Conservation (phyloP, 2,797 vertebrate species). For the Forpus xanthops region DNA sequence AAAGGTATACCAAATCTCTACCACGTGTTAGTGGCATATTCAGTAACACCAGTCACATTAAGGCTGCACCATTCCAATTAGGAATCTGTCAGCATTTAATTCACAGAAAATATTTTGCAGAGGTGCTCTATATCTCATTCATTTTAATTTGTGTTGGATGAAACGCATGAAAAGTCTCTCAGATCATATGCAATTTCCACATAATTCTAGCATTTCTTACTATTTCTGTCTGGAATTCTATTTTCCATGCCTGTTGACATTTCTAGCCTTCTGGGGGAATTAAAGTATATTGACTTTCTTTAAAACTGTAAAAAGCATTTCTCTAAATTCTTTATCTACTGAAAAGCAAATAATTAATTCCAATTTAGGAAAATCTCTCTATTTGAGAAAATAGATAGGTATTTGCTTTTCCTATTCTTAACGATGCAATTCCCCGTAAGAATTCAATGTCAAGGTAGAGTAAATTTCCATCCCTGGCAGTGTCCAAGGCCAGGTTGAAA, state of each 20-base stretch:
- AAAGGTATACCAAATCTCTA: conserved; percentile 32
- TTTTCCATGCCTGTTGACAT: background rate
- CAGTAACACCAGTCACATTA: conserved; percentile 21
- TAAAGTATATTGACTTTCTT: background rate
- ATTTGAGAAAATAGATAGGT: background rate
- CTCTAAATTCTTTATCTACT: background rate
- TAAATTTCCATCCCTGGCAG: background rate
- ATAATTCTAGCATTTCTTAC: background rate
- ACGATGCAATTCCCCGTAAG: background rate
- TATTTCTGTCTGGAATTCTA: conserved; percentile 10
- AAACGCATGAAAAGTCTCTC: conserved; percentile 12
- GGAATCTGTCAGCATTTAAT: conserved; percentile 20
- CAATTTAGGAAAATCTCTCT: background rate
- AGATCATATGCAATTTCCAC: background rate
- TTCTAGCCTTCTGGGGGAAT: background rate
- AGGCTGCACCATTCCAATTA: conserved; percentile 18
- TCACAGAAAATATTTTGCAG: background rate
- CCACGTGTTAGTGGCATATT: background rate
- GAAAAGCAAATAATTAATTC: background rate
- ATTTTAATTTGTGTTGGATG: background rate
- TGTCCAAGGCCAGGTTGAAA: background rate
- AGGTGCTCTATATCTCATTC: conserved; percentile 8
- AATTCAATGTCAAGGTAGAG: background rate
- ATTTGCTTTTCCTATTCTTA: background rate
- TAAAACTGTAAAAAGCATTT: background rate